Percentiles rank a stretch among this genome's conserved stretches.
These are phyloP conservation scores for Diadumene lineata DNA, from an alignment of 92 coral and sea anemone species.

Conservation along the genomic window DNA sequence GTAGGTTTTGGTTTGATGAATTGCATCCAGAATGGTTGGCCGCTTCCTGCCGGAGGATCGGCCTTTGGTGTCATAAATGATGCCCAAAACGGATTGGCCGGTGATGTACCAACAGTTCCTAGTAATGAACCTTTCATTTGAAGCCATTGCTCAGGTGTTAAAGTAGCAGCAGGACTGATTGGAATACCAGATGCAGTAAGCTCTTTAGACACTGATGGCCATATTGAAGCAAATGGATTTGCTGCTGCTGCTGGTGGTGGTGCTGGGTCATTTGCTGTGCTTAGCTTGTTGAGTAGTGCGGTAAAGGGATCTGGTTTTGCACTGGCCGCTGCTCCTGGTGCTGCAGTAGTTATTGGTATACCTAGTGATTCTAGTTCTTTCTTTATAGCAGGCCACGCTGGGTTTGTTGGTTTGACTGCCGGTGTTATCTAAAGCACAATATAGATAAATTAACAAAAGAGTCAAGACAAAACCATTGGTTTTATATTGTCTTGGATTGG, in stretches of 20 bases:
- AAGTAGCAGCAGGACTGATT: conserved; percentile 15
- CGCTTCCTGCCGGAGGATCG: background rate
- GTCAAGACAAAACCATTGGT: background rate
- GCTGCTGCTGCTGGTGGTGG: conserved; percentile 7
- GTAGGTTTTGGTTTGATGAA: conserved; percentile 9
- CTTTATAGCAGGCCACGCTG: conserved; percentile 14
- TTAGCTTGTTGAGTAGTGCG: background rate
- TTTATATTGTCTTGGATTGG: background rate
- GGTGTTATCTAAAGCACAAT: background rate
- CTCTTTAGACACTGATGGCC: conserved; percentile 20
- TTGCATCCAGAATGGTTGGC: conserved; percentile 7
- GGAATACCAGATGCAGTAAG: conserved; percentile 14
- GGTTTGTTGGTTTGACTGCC: conserved; percentile 17
- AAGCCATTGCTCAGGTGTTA: conserved; percentile 18
- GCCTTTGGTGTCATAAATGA: conserved; percentile 21
- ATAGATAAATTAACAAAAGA: background rate
- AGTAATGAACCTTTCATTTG: conserved; percentile 7
- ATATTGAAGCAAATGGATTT: conserved; percentile 13
- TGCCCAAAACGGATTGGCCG: conserved; percentile 25
- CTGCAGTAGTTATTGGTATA: conserved; percentile 20
- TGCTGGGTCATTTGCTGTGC: conserved; percentile 20
- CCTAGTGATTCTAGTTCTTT: conserved; percentile 9
- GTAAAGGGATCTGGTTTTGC: conserved; percentile 20
- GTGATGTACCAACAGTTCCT: background rate
- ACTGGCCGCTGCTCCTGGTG: background rate